A percentile compares a stretch with the other conserved stretches of the same genome.
These are phyloP conservation scores for Ormia ochracea DNA, from an alignment of 2,888 invertebrate genomes.

Conservation along the genomic window DNA sequence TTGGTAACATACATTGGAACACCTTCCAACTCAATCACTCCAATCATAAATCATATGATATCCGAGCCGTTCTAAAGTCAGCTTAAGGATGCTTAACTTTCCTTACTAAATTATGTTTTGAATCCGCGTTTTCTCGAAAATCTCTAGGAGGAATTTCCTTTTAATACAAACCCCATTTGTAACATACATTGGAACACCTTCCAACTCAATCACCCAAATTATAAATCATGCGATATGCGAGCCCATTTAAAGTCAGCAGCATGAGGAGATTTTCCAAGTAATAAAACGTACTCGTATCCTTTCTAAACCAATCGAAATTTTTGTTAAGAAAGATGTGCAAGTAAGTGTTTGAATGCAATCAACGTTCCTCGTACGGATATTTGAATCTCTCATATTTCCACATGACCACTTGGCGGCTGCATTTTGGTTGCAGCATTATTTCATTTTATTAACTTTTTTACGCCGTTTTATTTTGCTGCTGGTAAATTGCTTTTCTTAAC, in stretches of 20 bases:
- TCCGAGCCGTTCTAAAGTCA: not conserved
- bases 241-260: not conserved
- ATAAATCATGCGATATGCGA: slow-evolving; percentile 35
- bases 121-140: no score
- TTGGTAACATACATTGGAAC: not conserved
- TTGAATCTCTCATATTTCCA: not conserved
- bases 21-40: slow-evolving; percentile 42
- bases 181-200: slow-evolving; percentile 23
- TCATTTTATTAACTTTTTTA: not conserved
- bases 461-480: slow-evolving; percentile 16
- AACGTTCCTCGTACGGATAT: slow-evolving; percentile 8
- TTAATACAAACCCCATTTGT: slow-evolving; percentile 26
- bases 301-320: no score
- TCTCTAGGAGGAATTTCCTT: no score
- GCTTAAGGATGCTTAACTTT: not conserved
- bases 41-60: slow-evolving; percentile 41
- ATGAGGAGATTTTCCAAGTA: no score
- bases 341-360: no score
- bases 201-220: slow-evolving; percentile 39
- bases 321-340: no score
- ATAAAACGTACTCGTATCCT: no score
- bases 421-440: not conserved
- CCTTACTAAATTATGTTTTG: no score
- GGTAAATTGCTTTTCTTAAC: slow-evolving; percentile 43
- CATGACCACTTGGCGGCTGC: slow-evolving; percentile 27